Base-by-base conservation (phyloP, 1,140 invertebrate genomes). In the Penaeus chinensis region DNA sequence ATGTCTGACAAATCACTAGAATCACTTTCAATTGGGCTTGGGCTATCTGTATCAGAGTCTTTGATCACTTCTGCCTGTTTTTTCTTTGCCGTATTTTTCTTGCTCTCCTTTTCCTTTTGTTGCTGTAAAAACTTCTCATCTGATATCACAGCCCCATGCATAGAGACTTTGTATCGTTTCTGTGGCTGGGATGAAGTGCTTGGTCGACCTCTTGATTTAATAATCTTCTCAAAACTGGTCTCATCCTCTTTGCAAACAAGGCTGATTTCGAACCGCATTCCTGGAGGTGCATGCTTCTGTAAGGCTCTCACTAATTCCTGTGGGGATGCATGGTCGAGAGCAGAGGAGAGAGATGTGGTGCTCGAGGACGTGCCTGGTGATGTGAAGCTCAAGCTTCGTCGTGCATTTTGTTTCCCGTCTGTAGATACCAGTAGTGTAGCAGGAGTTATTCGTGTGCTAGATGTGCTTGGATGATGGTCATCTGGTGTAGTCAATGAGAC, bases 141-240 rank as follows among this genome's bases (percentile, higher is more conserved):
- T 20, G 82, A 76, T 32, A 74, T 22, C 19, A 74, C 54, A 76
- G 82, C 63, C 32, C 82, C 82, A 84, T 84, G 82, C 82, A 84
- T 84, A 22, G 82, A 84, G n/a, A 84, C 74, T 7, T 66, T 63
- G 47, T 84, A 32, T 24, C 82, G 47, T 47, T 84, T 84, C n/a
- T 11, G 19, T 18, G 82, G 82, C 66, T 18, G 82, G 47, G 47
- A 22, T 71, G 82, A 8, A 27, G 65, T 84, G 54, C 65, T 84
- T 16, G 82, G 82, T 24, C 82, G 82, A 76, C 82, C 82, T 22
- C 69, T 22, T 20, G 82, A 69, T 60, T 84, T 84, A 19, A 84
- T 74, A 10, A 84, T 32, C 24, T 13, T 22, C 32, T 84, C 82
- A 37, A 84, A 74, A 8, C 63, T 32, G 24, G 66, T 84, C 47